These are phyloP conservation scores for Tinea pellionella DNA, from an alignment of 2,888 invertebrate species.

Conservation along the genomic window DNA sequence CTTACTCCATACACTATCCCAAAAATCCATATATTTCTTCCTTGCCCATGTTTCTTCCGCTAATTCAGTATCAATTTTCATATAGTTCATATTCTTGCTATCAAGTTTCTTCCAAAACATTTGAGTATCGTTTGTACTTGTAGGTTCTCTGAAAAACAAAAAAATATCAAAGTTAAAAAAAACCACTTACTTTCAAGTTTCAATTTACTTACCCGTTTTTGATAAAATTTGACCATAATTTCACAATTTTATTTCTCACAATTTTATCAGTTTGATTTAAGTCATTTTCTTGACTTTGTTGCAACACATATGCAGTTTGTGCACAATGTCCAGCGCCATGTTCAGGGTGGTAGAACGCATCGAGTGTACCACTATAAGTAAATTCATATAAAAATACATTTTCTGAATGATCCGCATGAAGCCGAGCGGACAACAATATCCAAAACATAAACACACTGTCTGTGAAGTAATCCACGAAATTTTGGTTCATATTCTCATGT, in stretches of 20 bases:
- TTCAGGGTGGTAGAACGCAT: not conserved
- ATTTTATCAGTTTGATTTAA: not conserved
- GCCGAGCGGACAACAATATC: not conserved
- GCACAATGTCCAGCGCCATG: conserved; percentile 5
- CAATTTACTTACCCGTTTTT: conserved; percentile 3
- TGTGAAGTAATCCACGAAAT: conserved; percentile 3
- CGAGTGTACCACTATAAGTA: not conserved
- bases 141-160: too few species aligned
- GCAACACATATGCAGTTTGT: not conserved
- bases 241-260: not conserved
- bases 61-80: not conserved
- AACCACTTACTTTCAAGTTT: too few species aligned
- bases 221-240: conserved; percentile 9
- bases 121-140: too few species aligned
- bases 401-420: not conserved
- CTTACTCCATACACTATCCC: not conserved
- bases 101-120: not conserved
- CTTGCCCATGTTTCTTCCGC: not conserved
- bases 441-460: conserved; percentile 3
- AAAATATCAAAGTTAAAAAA: too few species aligned
- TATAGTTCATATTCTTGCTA: not conserved
- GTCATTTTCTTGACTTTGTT: not conserved
- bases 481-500: not conserved
- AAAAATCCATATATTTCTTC: not conserved
- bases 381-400: conserved; percentile 7